These are phyloP conservation scores for Cichladusa arquata DNA, from an alignment of 2,113 vertebrate species.

Conservation along the genomic window DNA sequence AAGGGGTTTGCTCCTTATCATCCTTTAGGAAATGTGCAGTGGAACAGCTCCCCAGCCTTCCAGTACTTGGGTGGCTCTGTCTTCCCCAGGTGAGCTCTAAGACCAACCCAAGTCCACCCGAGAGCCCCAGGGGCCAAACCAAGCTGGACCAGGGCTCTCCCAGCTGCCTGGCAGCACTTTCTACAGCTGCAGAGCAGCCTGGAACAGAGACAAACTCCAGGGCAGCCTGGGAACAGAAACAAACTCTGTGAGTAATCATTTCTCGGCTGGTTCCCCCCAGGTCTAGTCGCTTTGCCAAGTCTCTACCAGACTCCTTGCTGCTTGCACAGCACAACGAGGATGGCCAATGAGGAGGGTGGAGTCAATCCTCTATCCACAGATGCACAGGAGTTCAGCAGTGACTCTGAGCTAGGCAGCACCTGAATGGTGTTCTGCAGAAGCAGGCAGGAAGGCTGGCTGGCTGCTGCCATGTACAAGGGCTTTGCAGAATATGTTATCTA, in stretches of 20 bases:
- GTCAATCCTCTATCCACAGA: background rate
- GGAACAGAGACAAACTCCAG: slow-evolving; percentile 4
- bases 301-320: background rate
- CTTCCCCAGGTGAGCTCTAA: background rate
- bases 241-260: slow-evolving; percentile 5
- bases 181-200: background rate
- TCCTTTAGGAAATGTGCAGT: background rate
- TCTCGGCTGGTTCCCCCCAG: background rate
- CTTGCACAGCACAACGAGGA: background rate
- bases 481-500: background rate
- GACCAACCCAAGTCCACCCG: background rate
- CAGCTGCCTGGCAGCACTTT: background rate
- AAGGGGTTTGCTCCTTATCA: background rate
- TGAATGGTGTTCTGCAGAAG: background rate
- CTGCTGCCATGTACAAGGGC: background rate
- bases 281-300: background rate
- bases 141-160: background rate
- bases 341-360: background rate
- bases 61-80: background rate
- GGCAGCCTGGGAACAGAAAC: slow-evolving; percentile 29
- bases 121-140: background rate
- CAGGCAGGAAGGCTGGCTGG: background rate
- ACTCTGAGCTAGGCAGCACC: background rate
- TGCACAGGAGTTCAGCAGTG: background rate
- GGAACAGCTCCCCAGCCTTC: background rate